phyloP scores from a whole-genome alignment of 2,113 vertebrate genomes.

The Phaethornis superciliosus region DNA sequence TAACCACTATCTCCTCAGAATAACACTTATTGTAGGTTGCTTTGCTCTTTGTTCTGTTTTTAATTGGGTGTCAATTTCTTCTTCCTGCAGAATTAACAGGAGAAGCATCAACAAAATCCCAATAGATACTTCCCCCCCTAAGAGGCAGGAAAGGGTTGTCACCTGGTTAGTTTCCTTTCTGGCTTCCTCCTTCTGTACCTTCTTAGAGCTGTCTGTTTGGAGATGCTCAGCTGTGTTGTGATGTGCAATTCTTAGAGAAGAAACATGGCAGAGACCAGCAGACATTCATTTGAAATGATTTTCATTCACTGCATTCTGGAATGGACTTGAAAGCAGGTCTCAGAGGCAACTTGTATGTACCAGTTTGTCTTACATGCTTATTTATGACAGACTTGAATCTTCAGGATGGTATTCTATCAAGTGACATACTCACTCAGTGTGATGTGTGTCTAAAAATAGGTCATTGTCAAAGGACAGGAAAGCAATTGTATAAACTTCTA shows the following conservation, averaged over 20 bases:
- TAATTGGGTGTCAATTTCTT: not conserved
- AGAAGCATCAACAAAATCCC: not conserved
- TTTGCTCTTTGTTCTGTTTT: not conserved
- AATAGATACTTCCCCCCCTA: not conserved
- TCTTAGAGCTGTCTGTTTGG: conserved; percentile 39
- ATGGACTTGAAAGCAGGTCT: conserved; percentile 77
- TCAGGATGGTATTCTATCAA: conserved; percentile 74
- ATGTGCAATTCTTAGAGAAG: conserved; percentile 42
- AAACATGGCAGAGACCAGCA: conserved; percentile 65
- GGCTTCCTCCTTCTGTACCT: not conserved
- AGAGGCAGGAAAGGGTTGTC: not conserved
- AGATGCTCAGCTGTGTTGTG: not conserved
- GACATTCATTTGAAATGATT: conserved; percentile 77
- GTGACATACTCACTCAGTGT: conserved; percentile 68
- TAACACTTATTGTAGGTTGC: not conserved
- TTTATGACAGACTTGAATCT: conserved; percentile 72
- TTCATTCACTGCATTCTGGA: conserved; percentile 65
- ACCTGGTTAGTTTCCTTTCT: not conserved
- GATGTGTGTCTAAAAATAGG: conserved; percentile 69
- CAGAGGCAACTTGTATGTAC: conserved; percentile 74
- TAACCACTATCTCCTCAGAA: not conserved
- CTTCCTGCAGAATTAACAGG: not conserved
- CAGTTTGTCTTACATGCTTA: conserved; percentile 69
- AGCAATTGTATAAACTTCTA: conserved; percentile 13
- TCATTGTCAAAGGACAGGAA: conserved; percentile 62